Percentiles rank a stretch among this genome's conserved stretches.
These are phyloP conservation scores for Colossoma macropomum DNA, from an alignment of 2,113 vertebrate genomes.

Conservation along the genomic window DNA sequence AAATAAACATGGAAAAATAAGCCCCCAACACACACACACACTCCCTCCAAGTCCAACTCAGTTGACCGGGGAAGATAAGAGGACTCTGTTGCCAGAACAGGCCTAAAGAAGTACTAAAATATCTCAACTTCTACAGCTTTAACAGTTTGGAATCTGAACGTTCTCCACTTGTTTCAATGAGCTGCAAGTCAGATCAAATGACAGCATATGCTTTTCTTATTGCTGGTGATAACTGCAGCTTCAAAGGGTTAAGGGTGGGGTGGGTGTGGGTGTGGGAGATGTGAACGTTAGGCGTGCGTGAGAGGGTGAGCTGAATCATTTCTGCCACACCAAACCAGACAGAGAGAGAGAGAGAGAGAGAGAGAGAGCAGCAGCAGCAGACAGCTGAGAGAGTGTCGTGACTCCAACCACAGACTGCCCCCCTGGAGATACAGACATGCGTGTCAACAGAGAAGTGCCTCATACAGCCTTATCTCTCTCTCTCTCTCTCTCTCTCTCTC, in stretches of 20 bases:
- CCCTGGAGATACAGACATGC: slow-evolving; percentile 1
- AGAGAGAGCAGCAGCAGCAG: not conserved
- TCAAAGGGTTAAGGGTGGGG: not conserved
- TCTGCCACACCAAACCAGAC: slow-evolving; percentile 42
- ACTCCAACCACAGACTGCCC: slow-evolving; percentile 50
- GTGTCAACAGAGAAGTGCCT: slow-evolving; percentile 38
- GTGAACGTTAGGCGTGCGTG: not conserved
- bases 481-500: slow-evolving; percentile 12
- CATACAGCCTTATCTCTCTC: slow-evolving; percentile 46
- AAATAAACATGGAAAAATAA: too few relatives aligned
- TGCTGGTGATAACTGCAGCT: not conserved
- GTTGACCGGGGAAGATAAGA: too few relatives aligned
- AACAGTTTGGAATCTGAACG: too few relatives aligned
- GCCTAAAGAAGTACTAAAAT: too few relatives aligned
- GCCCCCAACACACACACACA: too few relatives aligned
- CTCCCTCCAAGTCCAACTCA: too few relatives aligned
- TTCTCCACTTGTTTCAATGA: too few relatives aligned
- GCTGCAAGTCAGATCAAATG: too few relatives aligned
- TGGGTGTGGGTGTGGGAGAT: not conserved
- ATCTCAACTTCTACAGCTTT: too few relatives aligned
- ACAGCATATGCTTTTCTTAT: not conserved
- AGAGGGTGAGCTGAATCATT: slow-evolving; percentile 11
- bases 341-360: slow-evolving; percentile 49
- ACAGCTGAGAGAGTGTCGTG: slow-evolving; percentile 43
- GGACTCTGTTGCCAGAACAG: too few relatives aligned